phyloP scores from a whole-genome alignment of 2,113 vertebrate genomes.

The Pygoscelis antarcticus region DNA sequence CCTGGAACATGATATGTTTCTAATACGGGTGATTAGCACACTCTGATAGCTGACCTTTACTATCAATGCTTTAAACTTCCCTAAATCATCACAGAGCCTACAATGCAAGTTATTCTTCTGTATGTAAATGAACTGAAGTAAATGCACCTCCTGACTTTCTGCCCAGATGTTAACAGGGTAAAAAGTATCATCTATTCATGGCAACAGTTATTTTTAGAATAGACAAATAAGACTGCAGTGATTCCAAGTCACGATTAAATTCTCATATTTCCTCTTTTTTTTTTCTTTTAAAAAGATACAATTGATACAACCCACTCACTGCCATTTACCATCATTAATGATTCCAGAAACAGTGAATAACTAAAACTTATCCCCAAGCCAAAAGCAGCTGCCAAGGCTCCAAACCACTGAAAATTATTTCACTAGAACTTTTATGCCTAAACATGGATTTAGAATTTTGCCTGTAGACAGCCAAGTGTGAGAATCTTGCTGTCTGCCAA shows the following conservation, averaged over 20 bases:
- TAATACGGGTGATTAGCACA: not conserved
- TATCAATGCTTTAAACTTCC: not conserved
- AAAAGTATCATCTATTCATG: not conserved
- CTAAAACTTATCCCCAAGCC: slow-evolving; percentile 6
- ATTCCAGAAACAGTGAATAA: slow-evolving; percentile 38
- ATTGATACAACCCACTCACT: slow-evolving; percentile 31
- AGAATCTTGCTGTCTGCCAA: slow-evolving; percentile 1
- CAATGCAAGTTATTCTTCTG: not conserved
- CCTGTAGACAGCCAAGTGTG: not conserved
- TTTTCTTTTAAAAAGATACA: not conserved
- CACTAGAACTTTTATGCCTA: not conserved
- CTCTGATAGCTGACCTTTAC: not conserved
- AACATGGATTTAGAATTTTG: not conserved
- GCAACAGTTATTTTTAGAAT: slow-evolving; percentile 26
- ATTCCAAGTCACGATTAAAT: slow-evolving; percentile 47
- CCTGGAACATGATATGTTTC: not conserved
- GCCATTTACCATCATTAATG: slow-evolving; percentile 39
- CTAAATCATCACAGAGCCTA: not conserved
- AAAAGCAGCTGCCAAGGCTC: slow-evolving; percentile 13
- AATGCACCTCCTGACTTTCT: slow-evolving; percentile 5
- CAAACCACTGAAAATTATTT: not conserved
- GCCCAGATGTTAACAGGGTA: not conserved
- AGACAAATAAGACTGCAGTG: not conserved
- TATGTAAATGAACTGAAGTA: not conserved
- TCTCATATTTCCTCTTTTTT: not conserved